These are phyloP conservation scores for Gymnopithys bicolor DNA, from an alignment of 2,797 vertebrate species.

Conservation along the genomic window DNA sequence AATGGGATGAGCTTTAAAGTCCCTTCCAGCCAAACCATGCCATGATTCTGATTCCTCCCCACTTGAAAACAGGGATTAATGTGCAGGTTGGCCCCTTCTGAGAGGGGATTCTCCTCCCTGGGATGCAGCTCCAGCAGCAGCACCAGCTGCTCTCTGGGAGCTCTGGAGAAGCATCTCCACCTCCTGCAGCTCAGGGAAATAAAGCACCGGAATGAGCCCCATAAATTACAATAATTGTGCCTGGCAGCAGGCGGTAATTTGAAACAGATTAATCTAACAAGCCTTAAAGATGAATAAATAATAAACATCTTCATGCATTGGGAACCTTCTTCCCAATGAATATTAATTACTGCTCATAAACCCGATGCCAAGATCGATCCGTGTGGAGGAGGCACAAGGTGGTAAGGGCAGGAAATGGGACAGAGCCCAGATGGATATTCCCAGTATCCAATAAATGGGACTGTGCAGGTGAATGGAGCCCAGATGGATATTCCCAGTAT, in stretches of 20 bases:
- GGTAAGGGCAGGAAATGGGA: neutral
- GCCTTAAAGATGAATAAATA: slow-evolving; percentile 54
- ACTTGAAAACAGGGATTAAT: neutral
- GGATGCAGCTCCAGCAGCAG: neutral
- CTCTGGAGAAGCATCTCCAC: neutral
- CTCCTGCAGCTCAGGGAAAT: slow-evolving; percentile 13
- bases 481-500: neutral
- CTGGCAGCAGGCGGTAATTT: slow-evolving; percentile 45
- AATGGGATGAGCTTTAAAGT: neutral
- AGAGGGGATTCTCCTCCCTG: neutral
- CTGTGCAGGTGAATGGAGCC: neutral
- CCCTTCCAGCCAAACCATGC: neutral
- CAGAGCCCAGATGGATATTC: neutral
- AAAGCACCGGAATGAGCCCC: neutral
- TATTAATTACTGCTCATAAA: neutral
- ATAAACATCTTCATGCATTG: slow-evolving; percentile 41
- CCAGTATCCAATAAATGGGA: neutral
- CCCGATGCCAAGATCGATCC: neutral
- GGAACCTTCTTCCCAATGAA: neutral
- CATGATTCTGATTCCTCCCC: neutral
- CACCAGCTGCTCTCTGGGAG: neutral
- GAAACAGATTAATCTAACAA: slow-evolving; percentile 55
- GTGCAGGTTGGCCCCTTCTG: neutral
- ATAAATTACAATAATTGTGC: slow-evolving; percentile 56
- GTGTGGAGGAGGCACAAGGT: neutral